These are phyloP conservation scores for Neoaliturus tenellus DNA, from an alignment of 2,888 invertebrate species.

Conservation along the genomic window DNA sequence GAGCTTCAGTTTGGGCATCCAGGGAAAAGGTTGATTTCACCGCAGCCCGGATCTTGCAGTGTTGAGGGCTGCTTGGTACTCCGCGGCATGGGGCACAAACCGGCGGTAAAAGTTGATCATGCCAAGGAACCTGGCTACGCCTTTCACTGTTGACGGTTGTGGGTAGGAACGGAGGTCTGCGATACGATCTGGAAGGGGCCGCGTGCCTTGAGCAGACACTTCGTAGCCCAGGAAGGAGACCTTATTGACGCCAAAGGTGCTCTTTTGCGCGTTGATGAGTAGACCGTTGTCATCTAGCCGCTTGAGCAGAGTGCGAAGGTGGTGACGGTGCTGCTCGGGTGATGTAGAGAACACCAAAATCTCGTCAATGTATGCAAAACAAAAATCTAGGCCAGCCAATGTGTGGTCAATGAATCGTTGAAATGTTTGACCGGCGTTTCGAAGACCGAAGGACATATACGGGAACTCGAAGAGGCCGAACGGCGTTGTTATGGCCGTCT, in stretches of 20 bases:
- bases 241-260: constrained; percentile 64
- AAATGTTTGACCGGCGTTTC: too few species aligned
- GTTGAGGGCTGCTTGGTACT: constrained; percentile 60
- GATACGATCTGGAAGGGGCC: constrained; percentile 54
- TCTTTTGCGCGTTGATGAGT: constrained; percentile 68
- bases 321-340: constrained; percentile 61
- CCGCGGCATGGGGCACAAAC: constrained; percentile 69
- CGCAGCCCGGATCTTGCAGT: too few species aligned
- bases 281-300: constrained; percentile 66
- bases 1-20: neutral
- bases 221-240: neutral
- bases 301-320: constrained; percentile 58
- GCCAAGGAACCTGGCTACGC: constrained; percentile 69
- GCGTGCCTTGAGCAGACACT: constrained; percentile 57
- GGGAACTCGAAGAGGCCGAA: neutral
- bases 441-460: too few species aligned
- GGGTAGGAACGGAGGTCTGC: constrained; percentile 45
- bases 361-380: constrained; percentile 69
- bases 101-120: constrained; percentile 70
- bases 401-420: neutral
- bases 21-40: too few species aligned
- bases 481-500: constrained; percentile 65
- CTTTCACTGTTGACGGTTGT: constrained; percentile 66
- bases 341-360: constrained; percentile 65
- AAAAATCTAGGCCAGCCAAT: too few species aligned